These are phyloP conservation scores for Mya arenaria DNA, from an alignment of 1,140 invertebrate genomes.

Conservation along the genomic window DNA sequence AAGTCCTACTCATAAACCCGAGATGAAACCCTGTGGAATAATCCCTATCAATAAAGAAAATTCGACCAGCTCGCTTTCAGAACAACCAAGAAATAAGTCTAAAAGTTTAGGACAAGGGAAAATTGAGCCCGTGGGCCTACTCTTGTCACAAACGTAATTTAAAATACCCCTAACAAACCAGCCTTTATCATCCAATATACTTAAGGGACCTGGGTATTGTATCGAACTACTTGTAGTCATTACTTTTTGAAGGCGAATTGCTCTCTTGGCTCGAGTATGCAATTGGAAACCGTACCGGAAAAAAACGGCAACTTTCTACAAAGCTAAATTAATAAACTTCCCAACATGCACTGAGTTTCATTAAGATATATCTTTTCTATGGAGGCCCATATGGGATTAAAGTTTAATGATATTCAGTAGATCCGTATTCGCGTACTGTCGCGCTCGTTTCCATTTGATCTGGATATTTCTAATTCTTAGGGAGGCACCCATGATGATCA, in stretches of 20 bases:
- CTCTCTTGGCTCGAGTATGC: constrained; percentile 16
- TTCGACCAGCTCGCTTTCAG: background rate
- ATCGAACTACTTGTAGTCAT: constrained; percentile 6
- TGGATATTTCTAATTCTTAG: too few species aligned
- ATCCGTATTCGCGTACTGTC: too few species aligned
- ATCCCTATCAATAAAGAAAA: background rate
- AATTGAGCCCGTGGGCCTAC: background rate
- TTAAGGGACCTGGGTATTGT: constrained; percentile 11
- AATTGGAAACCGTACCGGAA: constrained; percentile 17
- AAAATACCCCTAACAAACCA: constrained; percentile 2
- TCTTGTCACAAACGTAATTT: constrained; percentile 24
- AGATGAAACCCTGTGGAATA: too few species aligned
- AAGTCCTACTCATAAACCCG: too few species aligned
- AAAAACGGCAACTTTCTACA: too few species aligned
- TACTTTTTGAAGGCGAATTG: constrained; percentile 25
- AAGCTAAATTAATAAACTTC: too few species aligned
- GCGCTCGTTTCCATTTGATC: too few species aligned
- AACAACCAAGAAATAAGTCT: background rate
- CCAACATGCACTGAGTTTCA: too few species aligned
- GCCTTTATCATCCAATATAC: constrained; percentile 22
- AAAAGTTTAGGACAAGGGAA: background rate
- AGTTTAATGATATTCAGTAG: too few species aligned
- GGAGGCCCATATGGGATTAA: too few species aligned
- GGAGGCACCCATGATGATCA: too few species aligned
- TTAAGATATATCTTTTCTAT: too few species aligned